phyloP scores from a whole-genome alignment of 2,797 vertebrate species.

The Numenius phaeopus region DNA sequence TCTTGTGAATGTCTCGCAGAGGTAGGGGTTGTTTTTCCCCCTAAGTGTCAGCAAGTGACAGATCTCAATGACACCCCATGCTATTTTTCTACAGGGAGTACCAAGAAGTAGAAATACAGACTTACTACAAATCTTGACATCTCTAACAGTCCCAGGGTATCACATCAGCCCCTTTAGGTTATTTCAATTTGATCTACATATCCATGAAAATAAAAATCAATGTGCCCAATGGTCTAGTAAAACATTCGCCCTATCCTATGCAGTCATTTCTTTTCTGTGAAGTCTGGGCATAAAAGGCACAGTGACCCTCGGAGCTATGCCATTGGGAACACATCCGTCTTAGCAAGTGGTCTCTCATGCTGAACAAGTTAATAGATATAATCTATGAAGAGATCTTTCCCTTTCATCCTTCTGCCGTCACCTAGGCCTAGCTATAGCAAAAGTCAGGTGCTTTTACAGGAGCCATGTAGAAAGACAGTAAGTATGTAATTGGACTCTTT shows the following conservation, averaged over 20 bases:
- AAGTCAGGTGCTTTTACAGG: neutral
- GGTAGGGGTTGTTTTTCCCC: neutral
- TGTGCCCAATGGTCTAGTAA: constrained; percentile 68
- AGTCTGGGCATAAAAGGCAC: neutral
- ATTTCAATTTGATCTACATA: constrained; percentile 70
- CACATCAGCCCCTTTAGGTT: constrained; percentile 49
- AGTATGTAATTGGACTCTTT: neutral
- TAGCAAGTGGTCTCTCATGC: neutral
- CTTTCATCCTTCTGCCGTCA: neutral
- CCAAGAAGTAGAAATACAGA: constrained; percentile 21
- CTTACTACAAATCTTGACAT: constrained; percentile 52
- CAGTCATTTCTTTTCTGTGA: neutral
- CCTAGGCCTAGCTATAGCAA: rapidly evolving
- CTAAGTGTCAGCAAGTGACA: constrained; percentile 43
- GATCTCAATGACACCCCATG: constrained; percentile 48
- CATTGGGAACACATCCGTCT: neutral
- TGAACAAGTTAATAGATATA: neutral
- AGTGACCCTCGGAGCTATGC: constrained; percentile 18
- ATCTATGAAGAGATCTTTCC: neutral
- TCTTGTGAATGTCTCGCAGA: constrained; percentile 24
- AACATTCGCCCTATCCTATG: constrained; percentile 23
- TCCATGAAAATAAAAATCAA: constrained; percentile 70
- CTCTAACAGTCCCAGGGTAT: constrained; percentile 35
- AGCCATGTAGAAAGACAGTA: neutral
- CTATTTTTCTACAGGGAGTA: constrained; percentile 64